These are phyloP conservation scores for Dasysyrphus albostriatus DNA, from an alignment of 2,888 invertebrate genomes.

Conservation along the genomic window DNA sequence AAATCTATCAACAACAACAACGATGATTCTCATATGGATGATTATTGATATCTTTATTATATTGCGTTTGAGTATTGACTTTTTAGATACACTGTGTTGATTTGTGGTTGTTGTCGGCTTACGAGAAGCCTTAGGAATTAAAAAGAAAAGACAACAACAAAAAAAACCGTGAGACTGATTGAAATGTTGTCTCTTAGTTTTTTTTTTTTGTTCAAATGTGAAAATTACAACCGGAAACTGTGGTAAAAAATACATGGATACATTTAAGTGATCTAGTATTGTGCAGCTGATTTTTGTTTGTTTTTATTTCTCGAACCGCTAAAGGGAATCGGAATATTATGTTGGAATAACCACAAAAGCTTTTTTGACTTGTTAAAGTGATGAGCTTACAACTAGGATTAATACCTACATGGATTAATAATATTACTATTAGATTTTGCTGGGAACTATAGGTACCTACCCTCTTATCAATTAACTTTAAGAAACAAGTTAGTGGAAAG, in stretches of 20 bases:
- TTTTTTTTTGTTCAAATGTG: slow-evolving; percentile 10
- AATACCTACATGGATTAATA: not conserved
- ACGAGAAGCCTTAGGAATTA: slow-evolving; percentile 56
- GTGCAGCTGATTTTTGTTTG: not conserved
- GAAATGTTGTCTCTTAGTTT: slow-evolving; percentile 33
- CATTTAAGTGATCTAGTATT: slow-evolving; percentile 4
- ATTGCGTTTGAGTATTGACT: slow-evolving; percentile 22
- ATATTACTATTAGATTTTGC: no score
- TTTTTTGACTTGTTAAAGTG: not conserved
- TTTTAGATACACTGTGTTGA: slow-evolving; percentile 23
- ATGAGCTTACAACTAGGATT: not conserved
- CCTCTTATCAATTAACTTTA: no score
- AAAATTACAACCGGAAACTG: slow-evolving; percentile 52
- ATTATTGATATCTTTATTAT: slow-evolving; percentile 46
- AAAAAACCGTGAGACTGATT: slow-evolving; percentile 36
- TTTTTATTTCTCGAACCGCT: not conserved
- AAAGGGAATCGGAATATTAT: not conserved
- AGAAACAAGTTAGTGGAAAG: no score
- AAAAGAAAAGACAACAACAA: not conserved
- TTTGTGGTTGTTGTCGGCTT: slow-evolving; percentile 43
- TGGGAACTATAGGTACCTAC: no score
- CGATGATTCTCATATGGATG: slow-evolving; percentile 24
- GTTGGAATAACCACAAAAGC: slow-evolving; percentile 17
- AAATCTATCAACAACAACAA: slow-evolving; percentile 32
- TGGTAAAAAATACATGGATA: slow-evolving; percentile 29